Conservation (phyloP, 2,113 vertebrate species). For the Trochalopteron elliotii region DNA sequence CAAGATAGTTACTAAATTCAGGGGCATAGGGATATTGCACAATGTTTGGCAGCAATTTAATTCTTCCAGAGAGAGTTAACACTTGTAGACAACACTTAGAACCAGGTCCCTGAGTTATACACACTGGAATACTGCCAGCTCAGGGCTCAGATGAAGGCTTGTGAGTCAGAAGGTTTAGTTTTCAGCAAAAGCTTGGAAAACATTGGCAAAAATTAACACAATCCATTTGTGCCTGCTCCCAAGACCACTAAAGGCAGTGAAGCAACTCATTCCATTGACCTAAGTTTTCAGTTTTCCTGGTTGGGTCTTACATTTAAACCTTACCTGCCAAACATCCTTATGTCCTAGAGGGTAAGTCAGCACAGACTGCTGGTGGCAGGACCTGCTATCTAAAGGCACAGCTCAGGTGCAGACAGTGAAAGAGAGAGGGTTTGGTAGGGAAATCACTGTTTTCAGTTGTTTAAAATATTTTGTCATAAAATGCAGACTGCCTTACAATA, state of each 20-base stretch:
- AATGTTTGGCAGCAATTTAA: neutral
- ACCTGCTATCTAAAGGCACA: neutral
- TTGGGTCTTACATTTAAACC: neutral
- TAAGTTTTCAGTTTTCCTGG: neutral
- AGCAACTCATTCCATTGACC: neutral
- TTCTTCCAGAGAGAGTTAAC: neutral
- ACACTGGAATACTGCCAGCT: neutral
- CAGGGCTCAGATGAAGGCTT: neutral
- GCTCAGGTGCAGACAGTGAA: neutral
- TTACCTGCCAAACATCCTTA: neutral
- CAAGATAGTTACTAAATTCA: neutral
- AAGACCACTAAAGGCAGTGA: neutral
- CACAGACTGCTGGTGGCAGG: neutral
- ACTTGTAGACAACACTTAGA: neutral
- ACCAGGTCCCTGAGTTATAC: neutral
- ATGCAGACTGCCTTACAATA: neutral
- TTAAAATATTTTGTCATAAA: neutral
- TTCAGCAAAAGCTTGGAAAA: neutral
- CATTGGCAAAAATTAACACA: neutral
- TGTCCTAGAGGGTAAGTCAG: neutral
- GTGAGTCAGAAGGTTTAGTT: neutral
- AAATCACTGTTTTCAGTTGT: neutral
- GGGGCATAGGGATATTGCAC: neutral
- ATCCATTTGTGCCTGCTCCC: neutral
- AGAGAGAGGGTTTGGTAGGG: neutral